A percentile compares a stretch with the other conserved stretches of the same genome.
Evolutionary conservation across 2,888 invertebrate genomes (phyloP).

Genomic region (Scaptomyza reducta): DNA sequence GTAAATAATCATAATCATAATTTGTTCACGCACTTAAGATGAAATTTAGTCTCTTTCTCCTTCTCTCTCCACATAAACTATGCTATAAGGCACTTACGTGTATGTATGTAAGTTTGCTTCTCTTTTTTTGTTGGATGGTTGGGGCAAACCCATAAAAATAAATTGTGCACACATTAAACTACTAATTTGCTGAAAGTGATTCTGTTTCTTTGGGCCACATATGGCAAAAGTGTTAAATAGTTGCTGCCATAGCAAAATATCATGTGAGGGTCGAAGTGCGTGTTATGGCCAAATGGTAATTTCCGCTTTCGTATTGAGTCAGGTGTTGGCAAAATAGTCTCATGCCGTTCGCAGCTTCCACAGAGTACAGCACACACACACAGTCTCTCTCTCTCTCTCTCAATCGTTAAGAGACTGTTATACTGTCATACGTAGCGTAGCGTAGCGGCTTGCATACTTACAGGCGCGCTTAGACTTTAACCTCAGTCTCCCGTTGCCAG

Average conservation of each 20-base stretch:
- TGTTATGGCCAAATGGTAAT: constrained; percentile 49
- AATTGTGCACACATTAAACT: constrained; percentile 32
- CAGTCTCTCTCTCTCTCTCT: neutral
- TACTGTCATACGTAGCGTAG: constrained; percentile 53
- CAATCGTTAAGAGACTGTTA: constrained; percentile 23
- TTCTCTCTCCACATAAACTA: neutral
- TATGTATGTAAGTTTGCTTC: neutral
- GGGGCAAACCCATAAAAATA: constrained; percentile 51
- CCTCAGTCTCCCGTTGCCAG: constrained; percentile 72
- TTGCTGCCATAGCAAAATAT: constrained; percentile 23
- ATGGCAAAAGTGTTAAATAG: constrained; percentile 48
- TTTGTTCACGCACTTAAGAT: constrained; percentile 30
- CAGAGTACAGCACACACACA: constrained; percentile 5
- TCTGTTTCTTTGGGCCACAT: constrained; percentile 30
- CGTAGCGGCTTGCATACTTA: constrained; percentile 62
- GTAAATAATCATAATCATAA: constrained; percentile 73
- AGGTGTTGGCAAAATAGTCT: constrained; percentile 31
- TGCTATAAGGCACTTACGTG: neutral
- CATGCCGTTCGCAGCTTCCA: constrained; percentile 29
- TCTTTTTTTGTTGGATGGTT: neutral
- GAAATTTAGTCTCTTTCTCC: constrained; percentile 1
- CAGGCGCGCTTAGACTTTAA: constrained; percentile 36
- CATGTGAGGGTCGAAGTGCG: constrained; percentile 33
- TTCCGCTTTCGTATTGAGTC: constrained; percentile 30
- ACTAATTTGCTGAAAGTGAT: constrained; percentile 52